Base-by-base conservation (phyloP, 2,888 invertebrate species). In the Ptychoptera contaminata region DNA sequence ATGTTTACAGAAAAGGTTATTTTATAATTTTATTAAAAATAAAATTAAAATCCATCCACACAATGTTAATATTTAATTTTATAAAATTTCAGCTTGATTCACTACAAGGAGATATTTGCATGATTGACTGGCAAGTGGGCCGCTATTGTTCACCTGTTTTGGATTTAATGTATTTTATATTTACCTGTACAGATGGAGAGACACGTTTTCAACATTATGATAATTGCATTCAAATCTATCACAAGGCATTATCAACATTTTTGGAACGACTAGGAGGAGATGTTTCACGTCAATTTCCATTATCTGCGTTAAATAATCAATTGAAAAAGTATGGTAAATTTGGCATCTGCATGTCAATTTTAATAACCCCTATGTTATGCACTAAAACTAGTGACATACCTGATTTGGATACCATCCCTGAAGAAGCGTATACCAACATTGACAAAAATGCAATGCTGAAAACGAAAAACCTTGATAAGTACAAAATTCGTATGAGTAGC, bases 111-210 rank as follows among this genome's bases (percentile, higher is more conserved):
- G 30, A 42, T 16, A 42, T 48, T 34, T 36, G 40, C 14, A 16
- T 49, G 8, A 29, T 47, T 7, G 48, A 49, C 40, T 49, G 46
- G 46, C 49, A 48, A 46, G 12, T 48, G 9, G 10, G 40, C 31
- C 38, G 48, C 3, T 49, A 48, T 32, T 34, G 34, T 9, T 49
- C 49, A 40, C 49, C 49, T 30, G 47, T 43, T 10, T 10, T 48
- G 2, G 49, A 49, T 14, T n/a, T 49, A 23, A 15, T 43, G 5
- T 43, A 48, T 14, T 49, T 47, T 15, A 34, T 47, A 15, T 48
- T 46, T 31, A 39, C 16, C 9, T 45, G 48, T 30, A 47, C 49
- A 2, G 49, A 49, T 43, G 30, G 38, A n/a, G 14, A 37, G 12
- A 30, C 48, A 11, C 42, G 49, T 16, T 43, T 29, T 2, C 42